Evolutionary conservation across 1,140 invertebrate species (phyloP).

Genomic region (Drosophila pectinifera): DNA sequence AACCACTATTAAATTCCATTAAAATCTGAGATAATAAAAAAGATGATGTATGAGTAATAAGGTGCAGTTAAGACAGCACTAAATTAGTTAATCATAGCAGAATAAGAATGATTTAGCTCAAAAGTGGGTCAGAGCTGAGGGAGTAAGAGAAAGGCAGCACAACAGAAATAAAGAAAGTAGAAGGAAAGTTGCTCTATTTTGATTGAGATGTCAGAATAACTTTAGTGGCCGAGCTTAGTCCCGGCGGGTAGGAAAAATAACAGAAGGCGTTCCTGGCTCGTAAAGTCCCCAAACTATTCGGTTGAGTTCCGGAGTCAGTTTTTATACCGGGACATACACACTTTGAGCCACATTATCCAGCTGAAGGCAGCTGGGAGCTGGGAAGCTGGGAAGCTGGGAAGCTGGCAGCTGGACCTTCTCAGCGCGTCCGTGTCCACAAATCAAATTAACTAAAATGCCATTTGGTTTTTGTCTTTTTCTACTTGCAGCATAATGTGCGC

Average conservation of each 20-base stretch:
- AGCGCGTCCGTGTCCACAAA: conserved; percentile 59
- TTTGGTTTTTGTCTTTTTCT: conserved; percentile 82
- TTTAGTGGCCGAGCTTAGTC: not conserved
- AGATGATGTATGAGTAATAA: conserved; percentile 11
- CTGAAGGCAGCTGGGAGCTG: no score
- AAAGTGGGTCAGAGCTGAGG: conserved; percentile 1
- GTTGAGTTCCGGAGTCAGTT: conserved; percentile 36
- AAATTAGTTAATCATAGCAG: conserved; percentile 11
- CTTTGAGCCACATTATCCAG: conserved; percentile 23
- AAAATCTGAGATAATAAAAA: conserved; percentile 1
- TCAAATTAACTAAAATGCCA: conserved; percentile 83
- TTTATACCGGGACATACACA: not conserved
- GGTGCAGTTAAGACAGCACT: conserved; percentile 6
- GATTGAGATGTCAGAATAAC: conserved; percentile 19
- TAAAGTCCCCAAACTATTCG: conserved; percentile 41
- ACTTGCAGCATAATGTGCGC: conserved; percentile 82
- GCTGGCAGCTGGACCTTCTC: conserved; percentile 32
- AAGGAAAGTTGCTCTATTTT: conserved; percentile 16
- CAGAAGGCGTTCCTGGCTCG: conserved; percentile 9
- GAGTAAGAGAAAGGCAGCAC: not conserved
- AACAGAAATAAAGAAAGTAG: not conserved
- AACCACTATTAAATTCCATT: not conserved
- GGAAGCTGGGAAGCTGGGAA: no score
- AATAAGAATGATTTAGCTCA: conserved; percentile 2
- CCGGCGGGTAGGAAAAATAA: not conserved